These are phyloP conservation scores for Eulemur rufifrons DNA, from an alignment of 2,113 vertebrate genomes.

Conservation along the genomic window DNA sequence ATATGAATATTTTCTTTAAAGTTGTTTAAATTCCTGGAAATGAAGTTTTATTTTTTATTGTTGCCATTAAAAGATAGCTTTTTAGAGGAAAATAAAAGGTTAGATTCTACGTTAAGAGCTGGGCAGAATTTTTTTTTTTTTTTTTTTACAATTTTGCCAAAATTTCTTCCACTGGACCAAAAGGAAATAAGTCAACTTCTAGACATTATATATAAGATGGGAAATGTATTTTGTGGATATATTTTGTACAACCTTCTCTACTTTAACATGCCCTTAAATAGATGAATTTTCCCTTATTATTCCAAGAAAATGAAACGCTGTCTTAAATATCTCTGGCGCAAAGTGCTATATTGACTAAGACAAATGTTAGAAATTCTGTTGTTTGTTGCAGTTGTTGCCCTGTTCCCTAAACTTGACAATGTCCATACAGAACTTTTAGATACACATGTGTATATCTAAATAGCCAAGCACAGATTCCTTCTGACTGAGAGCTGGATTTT, in stretches of 20 bases:
- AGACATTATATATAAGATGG: slow-evolving; percentile 72
- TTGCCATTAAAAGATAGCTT: background rate
- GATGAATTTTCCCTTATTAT: slow-evolving; percentile 44
- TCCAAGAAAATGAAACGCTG: background rate
- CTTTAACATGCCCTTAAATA: slow-evolving; percentile 35
- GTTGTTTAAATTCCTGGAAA: background rate
- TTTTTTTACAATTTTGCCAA: slow-evolving; percentile 72
- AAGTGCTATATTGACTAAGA: background rate
- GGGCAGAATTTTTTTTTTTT: slow-evolving; percentile 70
- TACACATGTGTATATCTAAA: background rate
- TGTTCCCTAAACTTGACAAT: background rate
- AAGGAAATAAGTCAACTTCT: slow-evolving; percentile 80
- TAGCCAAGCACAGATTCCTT: background rate
- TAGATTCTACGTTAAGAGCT: slow-evolving; percentile 62
- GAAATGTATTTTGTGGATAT: slow-evolving; percentile 67
- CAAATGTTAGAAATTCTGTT: background rate
- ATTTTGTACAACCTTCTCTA: slow-evolving; percentile 26
- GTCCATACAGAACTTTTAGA: background rate
- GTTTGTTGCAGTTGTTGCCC: background rate
- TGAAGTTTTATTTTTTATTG: background rate
- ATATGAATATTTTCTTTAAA: background rate
- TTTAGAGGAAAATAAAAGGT: slow-evolving; percentile 62
- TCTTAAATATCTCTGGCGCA: background rate
- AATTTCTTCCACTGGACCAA: slow-evolving; percentile 71
- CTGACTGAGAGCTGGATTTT: background rate